Conservation (phyloP, 1,140 invertebrate species). For the Cydia splendana region DNA sequence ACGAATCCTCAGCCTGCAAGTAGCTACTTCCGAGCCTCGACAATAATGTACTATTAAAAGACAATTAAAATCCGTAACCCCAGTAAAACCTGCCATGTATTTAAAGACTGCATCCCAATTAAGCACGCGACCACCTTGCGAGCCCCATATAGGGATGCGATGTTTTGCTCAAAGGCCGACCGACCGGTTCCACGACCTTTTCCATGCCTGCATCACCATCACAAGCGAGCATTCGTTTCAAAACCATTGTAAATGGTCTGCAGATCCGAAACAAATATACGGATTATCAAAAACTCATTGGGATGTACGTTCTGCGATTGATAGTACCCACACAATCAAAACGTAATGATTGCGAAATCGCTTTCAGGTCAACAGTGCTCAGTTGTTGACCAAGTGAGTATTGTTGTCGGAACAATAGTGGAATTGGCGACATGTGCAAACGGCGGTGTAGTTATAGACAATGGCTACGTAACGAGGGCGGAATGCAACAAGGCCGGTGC, state of each 20-base stretch:
- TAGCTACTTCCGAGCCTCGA: too few relatives aligned
- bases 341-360: slow-evolving; percentile 25
- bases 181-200: slow-evolving; percentile 12
- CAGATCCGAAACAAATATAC: too few relatives aligned
- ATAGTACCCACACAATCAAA: neutral
- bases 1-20: too few relatives aligned
- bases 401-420: slow-evolving; percentile 14
- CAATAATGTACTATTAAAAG: too few relatives aligned
- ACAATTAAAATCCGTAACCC: neutral
- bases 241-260: neutral
- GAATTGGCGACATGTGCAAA: slow-evolving; percentile 23
- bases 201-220: neutral
- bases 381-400: slow-evolving; percentile 26
- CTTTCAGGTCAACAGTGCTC: neutral
- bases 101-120: slow-evolving; percentile 11
- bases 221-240: neutral
- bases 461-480: slow-evolving; percentile 23
- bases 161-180: slow-evolving; percentile 13
- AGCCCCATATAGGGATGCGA: slow-evolving; percentile 15
- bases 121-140: slow-evolving; percentile 23
- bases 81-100: neutral
- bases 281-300: too few relatives aligned
- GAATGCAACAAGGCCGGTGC: slow-evolving; percentile 25
- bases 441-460: slow-evolving; percentile 2
- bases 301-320: neutral